A percentile compares a stretch with the other conserved stretches of the same genome.
Conservation (phyloP, 1,140 invertebrate genomes). For the Tenebrio molitor region DNA sequence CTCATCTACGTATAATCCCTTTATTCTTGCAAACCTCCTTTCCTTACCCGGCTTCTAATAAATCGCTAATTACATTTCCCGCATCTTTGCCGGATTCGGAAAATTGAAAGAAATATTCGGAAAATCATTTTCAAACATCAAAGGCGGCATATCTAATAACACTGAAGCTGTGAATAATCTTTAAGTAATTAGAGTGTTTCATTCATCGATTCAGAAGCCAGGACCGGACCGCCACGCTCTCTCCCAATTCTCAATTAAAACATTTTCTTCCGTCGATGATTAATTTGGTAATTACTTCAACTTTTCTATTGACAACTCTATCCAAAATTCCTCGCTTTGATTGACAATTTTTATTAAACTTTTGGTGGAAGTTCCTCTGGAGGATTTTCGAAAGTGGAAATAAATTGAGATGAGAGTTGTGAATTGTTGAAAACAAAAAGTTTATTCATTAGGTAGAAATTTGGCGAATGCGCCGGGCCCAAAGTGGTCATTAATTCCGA, state of each 20-base stretch:
- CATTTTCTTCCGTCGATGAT: too few relatives aligned
- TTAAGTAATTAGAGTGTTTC: constrained; percentile 10
- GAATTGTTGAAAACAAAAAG: too few relatives aligned
- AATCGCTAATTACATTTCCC: constrained; percentile 40
- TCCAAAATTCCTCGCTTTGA: too few relatives aligned
- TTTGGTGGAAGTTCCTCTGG: too few relatives aligned
- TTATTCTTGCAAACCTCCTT: constrained; percentile 29
- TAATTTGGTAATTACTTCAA: too few relatives aligned
- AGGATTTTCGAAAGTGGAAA: too few relatives aligned
- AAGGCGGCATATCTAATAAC: constrained; percentile 19
- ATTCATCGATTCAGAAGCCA: background rate
- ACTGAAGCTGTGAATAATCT: constrained; percentile 27
- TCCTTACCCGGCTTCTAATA: constrained; percentile 15
- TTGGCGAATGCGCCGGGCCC: constrained; percentile 35
- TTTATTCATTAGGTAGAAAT: constrained; percentile 28
- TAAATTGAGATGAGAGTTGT: too few relatives aligned
- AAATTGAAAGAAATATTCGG: constrained; percentile 24
- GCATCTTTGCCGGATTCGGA: constrained; percentile 18
- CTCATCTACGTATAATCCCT: constrained; percentile 38
- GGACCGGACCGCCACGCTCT: background rate
- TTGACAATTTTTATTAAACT: too few relatives aligned
- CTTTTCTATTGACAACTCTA: too few relatives aligned
- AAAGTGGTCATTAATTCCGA: constrained; percentile 33
- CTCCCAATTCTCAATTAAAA: too few relatives aligned
- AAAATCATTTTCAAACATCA: constrained; percentile 30